These are phyloP conservation scores for Pogoniulus pusillus DNA, from an alignment of 2,797 vertebrate genomes.

Conservation along the genomic window DNA sequence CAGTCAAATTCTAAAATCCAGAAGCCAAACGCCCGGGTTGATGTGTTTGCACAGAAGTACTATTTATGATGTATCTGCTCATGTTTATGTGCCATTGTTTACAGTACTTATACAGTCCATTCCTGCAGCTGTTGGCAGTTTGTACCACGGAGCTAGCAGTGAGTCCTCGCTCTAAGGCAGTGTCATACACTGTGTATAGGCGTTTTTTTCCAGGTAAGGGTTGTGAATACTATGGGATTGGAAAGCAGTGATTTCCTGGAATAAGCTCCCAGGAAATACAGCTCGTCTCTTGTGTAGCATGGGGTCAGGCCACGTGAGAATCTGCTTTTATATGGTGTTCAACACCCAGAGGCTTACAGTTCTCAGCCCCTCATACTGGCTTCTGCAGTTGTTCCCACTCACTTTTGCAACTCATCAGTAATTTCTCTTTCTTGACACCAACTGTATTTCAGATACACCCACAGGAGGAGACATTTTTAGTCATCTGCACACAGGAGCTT, in stretches of 20 bases:
- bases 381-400: not conserved
- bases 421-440: not conserved
- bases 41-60: not conserved
- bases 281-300: accelerated
- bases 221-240: not conserved
- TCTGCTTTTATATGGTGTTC: not conserved
- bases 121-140: not conserved
- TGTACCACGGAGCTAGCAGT: not conserved
- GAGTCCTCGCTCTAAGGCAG: not conserved
- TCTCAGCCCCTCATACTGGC: not conserved
- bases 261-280: not conserved
- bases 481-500: not conserved
- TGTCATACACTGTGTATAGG: not conserved
- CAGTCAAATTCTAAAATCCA: not conserved
- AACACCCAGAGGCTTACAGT: not conserved
- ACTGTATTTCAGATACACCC: not conserved
- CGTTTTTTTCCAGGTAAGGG: not conserved
- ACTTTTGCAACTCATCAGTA: not conserved
- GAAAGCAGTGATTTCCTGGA: not conserved
- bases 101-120: not conserved
- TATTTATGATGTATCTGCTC: not conserved
- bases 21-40: not conserved
- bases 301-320: not conserved
- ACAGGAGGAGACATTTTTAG: not conserved
- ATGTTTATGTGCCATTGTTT: not conserved